Evolutionary conservation across 2,113 vertebrate genomes (phyloP), one percentile per base, ranked within the genome.

Genomic region (Pterophyllum scalare): DNA sequence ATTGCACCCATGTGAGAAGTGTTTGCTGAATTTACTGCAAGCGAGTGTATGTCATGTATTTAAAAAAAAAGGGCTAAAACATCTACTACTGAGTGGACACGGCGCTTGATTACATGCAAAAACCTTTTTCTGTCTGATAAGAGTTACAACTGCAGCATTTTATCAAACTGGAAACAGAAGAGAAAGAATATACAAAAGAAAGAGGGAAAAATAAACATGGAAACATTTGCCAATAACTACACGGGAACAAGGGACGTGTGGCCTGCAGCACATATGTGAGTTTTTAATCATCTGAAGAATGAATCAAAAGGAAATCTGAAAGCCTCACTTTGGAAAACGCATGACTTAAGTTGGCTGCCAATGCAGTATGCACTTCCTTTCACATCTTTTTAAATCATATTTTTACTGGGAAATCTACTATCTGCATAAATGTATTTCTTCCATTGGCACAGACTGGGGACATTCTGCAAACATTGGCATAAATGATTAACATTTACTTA

Each of bases 171-270:
- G 46, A 72, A 54, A 52, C 6, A n/a, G 46, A 54, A 54, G 46
- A 33, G 5, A 35, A 70, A 54, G 24, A 60, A 56, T 58, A 72
- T 56, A 38, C 64, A 40, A 58, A 43, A 8, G 17, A 58, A 28
- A 72, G 2, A 38, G 28, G 10, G 26, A 26, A 5, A 58, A 46
- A 64, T 33, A 62, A 67, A 81, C 52, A 49, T 6, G 19, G 2
- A 79, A 60, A 84, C 82, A 81, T 80, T 77, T 87, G 77, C 26
- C 20, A 77, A 78, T 58, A 75, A 61, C 76, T 56, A 77, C 64
- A 74, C 3, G 75, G 59, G n/a, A 79, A 87, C 58, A 79, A 67
- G 40, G 60, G 38, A 85, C 83, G 72, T 79, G 83, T 52, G 40
- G 75, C 35, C 75, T 77, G 78, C 61, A 82, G 78, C 52, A 79